Evolutionary conservation across 2,888 invertebrate species (phyloP), one percentile per base, ranked within the genome.

Genomic region (Cephus pulcher): DNA sequence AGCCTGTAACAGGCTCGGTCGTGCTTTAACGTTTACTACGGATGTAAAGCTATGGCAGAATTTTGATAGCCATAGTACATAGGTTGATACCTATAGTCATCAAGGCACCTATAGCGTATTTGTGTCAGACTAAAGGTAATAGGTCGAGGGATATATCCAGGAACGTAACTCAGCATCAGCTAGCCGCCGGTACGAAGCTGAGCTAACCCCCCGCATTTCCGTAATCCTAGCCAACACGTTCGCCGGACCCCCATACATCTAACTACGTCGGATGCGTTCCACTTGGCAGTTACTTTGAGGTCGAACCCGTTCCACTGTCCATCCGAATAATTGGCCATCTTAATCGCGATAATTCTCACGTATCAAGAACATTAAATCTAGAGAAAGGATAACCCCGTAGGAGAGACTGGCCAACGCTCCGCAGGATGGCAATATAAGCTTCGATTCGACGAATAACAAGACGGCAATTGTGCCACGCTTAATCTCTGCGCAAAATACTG

Each of bases 101-200:
- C 23, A 9, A 15, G 56, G 9, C 32, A 34, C 71, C 75, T 80
- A 80, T 80, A 76, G 79, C 73, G 82, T 89, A 88, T 89, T 88
- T 88, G 87, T 84, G 85, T 83, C 81, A 84, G 84, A 80, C 78
- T 76, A 84, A 82, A 82, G 84, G 88, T 87, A 89, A 89, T 89
- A 88, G 90, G 87, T 88, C 86, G 78, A 83, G 88, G 90, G 91
- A 90, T 91, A 90, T 89, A 91, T 88, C 84, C 78, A 79, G 80
- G 87, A 83, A 88, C 89, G 91, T 91, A 91, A 91, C 89, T 91
- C 90, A 91, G 90, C 90, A 91, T 91, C 91, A 91, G 89, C 84
- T 80, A 79, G 79, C 79, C 78, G 79, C 77, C 80, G 79, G 82
- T 82, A 84, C 85, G 80, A 78, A 84, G 80, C 83, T 81, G 80